These are phyloP conservation scores for Sweltsa coloradensis DNA, from an alignment of 1,140 invertebrate genomes.

Conservation along the genomic window DNA sequence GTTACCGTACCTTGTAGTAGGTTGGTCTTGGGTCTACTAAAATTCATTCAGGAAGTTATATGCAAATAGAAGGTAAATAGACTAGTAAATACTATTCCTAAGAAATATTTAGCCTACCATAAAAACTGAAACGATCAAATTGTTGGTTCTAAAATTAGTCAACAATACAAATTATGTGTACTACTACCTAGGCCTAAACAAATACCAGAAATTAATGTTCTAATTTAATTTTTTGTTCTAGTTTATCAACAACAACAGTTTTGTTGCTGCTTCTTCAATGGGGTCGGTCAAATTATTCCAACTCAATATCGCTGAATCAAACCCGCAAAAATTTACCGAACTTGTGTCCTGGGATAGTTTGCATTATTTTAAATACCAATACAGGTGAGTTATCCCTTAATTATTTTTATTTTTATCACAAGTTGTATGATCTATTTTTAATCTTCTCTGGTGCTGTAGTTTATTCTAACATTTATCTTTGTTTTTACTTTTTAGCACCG, in stretches of 20 bases:
- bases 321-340: constrained; percentile 30
- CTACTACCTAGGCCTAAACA: no score
- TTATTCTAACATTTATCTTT: background rate
- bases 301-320: constrained; percentile 39
- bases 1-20: no score
- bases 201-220: constrained; percentile 42
- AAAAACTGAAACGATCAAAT: no score
- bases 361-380: constrained; percentile 45
- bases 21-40: no score
- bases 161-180: no score
- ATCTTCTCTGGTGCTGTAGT: constrained; percentile 2
- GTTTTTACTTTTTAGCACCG: constrained; percentile 8
- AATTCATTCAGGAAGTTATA: no score
- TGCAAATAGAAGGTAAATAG: no score
- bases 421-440: constrained; percentile 3
- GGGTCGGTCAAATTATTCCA: constrained; percentile 49
- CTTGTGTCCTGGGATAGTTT: constrained; percentile 42
- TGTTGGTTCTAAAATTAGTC: no score
- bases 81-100: no score
- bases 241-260: constrained; percentile 48
- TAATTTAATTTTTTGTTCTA: constrained; percentile 19
- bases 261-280: constrained; percentile 47
- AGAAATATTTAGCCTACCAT: no score
- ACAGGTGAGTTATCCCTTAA: background rate
- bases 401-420: background rate